These are phyloP conservation scores for Dinoponera quadriceps DNA, from an alignment of 1,140 invertebrate species.

Conservation along the genomic window DNA sequence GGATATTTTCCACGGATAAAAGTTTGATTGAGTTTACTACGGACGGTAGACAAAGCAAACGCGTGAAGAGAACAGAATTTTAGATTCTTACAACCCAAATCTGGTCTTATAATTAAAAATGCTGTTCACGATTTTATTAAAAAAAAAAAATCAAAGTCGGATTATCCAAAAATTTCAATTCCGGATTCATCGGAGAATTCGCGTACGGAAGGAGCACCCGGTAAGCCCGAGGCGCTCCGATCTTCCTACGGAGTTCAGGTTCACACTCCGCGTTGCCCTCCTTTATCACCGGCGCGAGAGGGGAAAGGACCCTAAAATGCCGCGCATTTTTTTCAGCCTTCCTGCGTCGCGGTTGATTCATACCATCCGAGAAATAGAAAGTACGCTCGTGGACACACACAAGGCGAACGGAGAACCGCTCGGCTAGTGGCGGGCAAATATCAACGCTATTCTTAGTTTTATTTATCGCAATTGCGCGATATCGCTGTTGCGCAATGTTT, in stretches of 20 bases:
- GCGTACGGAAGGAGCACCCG: background rate
- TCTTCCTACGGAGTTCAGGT: slow-evolving; percentile 67
- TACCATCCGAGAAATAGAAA: slow-evolving; percentile 52
- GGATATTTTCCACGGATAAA: too few relatives aligned
- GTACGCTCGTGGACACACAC: slow-evolving; percentile 17
- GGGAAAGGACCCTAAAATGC: slow-evolving; percentile 36
- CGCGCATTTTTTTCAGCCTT: slow-evolving; percentile 43
- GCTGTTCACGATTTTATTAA: too few relatives aligned
- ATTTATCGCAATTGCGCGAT: slow-evolving; percentile 58
- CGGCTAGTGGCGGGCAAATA: slow-evolving; percentile 44
- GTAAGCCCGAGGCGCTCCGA: slow-evolving; percentile 20
- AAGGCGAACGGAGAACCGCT: slow-evolving; percentile 24
- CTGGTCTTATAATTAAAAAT: too few relatives aligned
- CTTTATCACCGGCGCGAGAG: slow-evolving; percentile 52
- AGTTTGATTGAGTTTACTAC: too few relatives aligned
- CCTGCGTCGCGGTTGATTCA: slow-evolving; percentile 38
- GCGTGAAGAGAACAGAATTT: too few relatives aligned
- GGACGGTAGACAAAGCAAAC: too few relatives aligned
- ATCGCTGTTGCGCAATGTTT: slow-evolving; percentile 52
- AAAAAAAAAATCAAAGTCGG: too few relatives aligned
- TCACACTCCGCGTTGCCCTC: slow-evolving; percentile 65
- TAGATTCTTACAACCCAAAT: too few relatives aligned
- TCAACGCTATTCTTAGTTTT: slow-evolving; percentile 59
- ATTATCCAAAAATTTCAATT: background rate
- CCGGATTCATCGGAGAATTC: background rate